These are phyloP conservation scores for Isaurus tuberculatus DNA, from an alignment of 92 coral and sea anemone species.

Conservation along the genomic window DNA sequence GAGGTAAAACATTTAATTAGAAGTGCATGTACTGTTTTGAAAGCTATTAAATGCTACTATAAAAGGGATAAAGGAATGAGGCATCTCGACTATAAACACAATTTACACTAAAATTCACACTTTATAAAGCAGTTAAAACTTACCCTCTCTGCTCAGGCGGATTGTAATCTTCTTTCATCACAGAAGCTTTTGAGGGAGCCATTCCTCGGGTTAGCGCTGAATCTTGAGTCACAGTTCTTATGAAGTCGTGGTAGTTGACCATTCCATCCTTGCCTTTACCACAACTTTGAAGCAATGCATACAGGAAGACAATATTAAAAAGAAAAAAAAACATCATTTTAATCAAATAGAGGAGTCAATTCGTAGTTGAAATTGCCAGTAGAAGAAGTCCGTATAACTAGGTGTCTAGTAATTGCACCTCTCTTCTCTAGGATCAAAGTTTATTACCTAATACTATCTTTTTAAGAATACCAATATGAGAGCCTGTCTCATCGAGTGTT, in stretches of 20 bases:
- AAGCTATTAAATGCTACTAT: too few relatives aligned
- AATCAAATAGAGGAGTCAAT: too few relatives aligned
- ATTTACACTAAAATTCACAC: neutral
- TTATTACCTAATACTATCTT: too few relatives aligned
- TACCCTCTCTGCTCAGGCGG: slow-evolving; percentile 79
- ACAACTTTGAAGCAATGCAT: neutral
- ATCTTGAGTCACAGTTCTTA: slow-evolving; percentile 62
- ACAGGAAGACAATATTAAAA: neutral
- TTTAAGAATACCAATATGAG: too few relatives aligned
- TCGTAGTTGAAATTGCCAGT: too few relatives aligned
- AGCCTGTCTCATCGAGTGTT: too few relatives aligned
- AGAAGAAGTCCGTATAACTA: too few relatives aligned
- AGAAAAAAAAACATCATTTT: too few relatives aligned
- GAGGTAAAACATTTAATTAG: too few relatives aligned
- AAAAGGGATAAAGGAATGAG: neutral
- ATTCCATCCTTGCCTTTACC: slow-evolving; percentile 60
- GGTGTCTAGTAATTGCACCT: too few relatives aligned
- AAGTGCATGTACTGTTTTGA: too few relatives aligned
- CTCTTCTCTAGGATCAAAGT: too few relatives aligned
- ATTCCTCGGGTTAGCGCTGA: slow-evolving; percentile 61
- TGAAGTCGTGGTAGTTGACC: slow-evolving; percentile 72
- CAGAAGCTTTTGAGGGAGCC: slow-evolving; percentile 67
- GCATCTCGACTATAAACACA: neutral
- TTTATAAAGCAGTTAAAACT: neutral
- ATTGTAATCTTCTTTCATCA: slow-evolving; percentile 85